Evolutionary conservation across 2,888 invertebrate genomes (phyloP).

Genomic region (Limnephilus marmoratus): DNA sequence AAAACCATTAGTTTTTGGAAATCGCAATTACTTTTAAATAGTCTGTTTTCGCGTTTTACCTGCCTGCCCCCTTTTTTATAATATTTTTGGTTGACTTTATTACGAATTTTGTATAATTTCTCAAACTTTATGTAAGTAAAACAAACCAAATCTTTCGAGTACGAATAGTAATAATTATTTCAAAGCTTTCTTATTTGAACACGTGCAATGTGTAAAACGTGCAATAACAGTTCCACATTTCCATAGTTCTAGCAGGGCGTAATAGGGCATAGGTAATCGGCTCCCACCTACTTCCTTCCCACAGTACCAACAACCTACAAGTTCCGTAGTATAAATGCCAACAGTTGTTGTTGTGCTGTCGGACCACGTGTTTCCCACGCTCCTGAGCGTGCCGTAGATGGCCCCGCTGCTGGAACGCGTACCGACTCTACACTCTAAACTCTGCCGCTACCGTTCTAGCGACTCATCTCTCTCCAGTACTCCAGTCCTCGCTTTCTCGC

Average conservation of each 20-base stretch:
- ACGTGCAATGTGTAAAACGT: not conserved
- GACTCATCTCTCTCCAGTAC: no score
- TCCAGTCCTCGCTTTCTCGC: no score
- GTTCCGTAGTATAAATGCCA: not conserved
- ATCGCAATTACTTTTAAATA: no score
- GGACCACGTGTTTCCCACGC: slow-evolving; percentile 5
- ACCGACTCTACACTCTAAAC: not conserved
- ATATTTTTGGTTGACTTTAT: no score
- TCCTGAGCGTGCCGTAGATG: slow-evolving; percentile 11
- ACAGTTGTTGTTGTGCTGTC: not conserved
- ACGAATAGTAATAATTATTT: not conserved
- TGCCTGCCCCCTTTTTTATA: no score
- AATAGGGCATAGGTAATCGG: not conserved
- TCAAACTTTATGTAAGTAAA: not conserved
- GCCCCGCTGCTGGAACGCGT: not conserved
- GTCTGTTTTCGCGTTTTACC: no score
- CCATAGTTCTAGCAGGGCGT: not conserved
- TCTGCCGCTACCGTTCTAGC: not conserved
- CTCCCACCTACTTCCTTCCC: not conserved
- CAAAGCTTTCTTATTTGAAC: not conserved
- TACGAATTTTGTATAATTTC: no score
- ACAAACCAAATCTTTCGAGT: not conserved
- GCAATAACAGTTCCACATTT: not conserved
- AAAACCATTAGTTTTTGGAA: no score
- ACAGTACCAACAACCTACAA: not conserved